A percentile compares a stretch with the other conserved stretches of the same genome.
Evolutionary conservation across 2,113 vertebrate species (phyloP).

Genomic region (Parotia lawesii): DNA sequence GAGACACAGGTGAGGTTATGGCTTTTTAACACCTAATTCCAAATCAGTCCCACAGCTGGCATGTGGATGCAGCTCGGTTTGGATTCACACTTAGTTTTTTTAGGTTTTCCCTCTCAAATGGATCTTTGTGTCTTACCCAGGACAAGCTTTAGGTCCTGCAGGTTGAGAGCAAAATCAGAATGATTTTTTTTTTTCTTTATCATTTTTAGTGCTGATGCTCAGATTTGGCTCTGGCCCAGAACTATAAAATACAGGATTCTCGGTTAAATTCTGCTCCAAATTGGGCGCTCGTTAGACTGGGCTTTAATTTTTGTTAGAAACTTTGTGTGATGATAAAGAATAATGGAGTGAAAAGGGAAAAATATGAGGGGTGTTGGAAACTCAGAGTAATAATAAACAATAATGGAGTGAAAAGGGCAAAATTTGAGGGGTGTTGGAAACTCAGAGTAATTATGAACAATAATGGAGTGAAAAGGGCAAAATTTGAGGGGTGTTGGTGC

Average conservation of each 20-base stretch:
- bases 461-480: not conserved
- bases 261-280: not conserved
- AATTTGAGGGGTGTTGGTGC: not conserved
- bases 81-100: not conserved
- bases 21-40: rapidly evolving
- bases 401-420: too few species aligned
- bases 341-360: too few species aligned
- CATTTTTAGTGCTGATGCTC: not conserved
- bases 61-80: not conserved
- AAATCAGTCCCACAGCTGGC: not conserved
- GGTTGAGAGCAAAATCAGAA: not conserved
- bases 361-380: too few species aligned
- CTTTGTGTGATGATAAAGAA: not conserved
- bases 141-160: not conserved
- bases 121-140: not conserved
- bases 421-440: not conserved
- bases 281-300: not conserved
- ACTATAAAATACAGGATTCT: not conserved
- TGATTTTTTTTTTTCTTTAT: not conserved
- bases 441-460: not conserved
- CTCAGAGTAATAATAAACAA: too few species aligned
- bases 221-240: not conserved
- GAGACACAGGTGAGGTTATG: not conserved
- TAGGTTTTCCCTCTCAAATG: not conserved
- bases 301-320: not conserved